Base-by-base conservation (phyloP, 2,797 vertebrate genomes). In the Enteromius unitaeniatus region DNA sequence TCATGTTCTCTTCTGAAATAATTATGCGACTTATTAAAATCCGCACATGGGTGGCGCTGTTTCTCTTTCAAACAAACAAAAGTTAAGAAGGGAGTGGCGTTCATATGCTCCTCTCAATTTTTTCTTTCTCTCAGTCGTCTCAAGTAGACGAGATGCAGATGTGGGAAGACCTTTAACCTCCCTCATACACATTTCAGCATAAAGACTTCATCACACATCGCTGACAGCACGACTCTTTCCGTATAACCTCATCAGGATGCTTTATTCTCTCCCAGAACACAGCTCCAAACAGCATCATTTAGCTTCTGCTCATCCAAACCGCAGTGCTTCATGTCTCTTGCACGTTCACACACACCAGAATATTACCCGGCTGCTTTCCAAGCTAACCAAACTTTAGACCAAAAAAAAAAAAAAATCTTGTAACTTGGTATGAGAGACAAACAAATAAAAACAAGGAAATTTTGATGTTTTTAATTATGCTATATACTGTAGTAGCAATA, bases 71-170 rank as follows among this genome's bases (percentile, higher is more conserved):
- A 26, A n/a, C n/a, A 83, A 13, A 55, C 10, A 42, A 47, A 17
- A 8, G n/a, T 2, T 3, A 3, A 55, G 1, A n/a, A 75, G 45
- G 37, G 79, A 23, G 53, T 17, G 34, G 8, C 37, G 5, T 62
- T 15, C 17, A 14, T 31, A 19, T 67, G 26, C 37, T 51, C 8
- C 42, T 51, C 17, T 79, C 47, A 0, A 5, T 51, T 81, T 10
- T 68, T 28, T 76, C 53, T 55, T 26, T 64, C 62, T 64, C 62
- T 65, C 69, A 64, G 73, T 81, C 58, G 81, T 83, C 85, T 82
- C 34, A 81, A 79, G 49, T 70, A 85, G 88, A 91, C 42, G 77
- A 87, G 84, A 84, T 89, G 82, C 89, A 90, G 87, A 88, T 90
- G 88, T 88, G 82, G 79, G 81, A 70, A 82, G 75, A 64, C 45